These are phyloP conservation scores for Pseudopleuronectes americanus DNA, from an alignment of 2,797 vertebrate genomes.

Conservation along the genomic window DNA sequence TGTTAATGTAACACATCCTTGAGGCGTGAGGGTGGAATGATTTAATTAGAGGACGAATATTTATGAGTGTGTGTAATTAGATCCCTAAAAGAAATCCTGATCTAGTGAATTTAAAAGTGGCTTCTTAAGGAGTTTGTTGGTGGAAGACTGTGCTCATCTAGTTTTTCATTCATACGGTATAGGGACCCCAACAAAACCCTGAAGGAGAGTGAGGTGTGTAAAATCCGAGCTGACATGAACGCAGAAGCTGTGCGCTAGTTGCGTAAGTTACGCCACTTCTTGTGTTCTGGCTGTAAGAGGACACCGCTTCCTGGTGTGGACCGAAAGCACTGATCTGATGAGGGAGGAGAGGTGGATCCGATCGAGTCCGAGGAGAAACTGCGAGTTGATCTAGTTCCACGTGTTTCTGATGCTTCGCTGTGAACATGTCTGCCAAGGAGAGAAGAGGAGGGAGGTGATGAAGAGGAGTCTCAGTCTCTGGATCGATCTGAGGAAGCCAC, in stretches of 20 bases:
- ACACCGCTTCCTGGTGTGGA: slow-evolving; percentile 82
- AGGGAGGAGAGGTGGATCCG: slow-evolving; percentile 8
- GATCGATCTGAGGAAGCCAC: background rate
- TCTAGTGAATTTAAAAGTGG: too few relatives aligned
- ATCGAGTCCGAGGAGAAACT: background rate
- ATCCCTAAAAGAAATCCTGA: too few relatives aligned
- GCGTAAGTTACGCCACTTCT: slow-evolving; percentile 62
- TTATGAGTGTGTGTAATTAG: too few relatives aligned
- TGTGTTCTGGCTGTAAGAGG: slow-evolving; percentile 69
- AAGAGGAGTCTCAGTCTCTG: background rate
- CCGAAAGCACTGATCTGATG: slow-evolving; percentile 39
- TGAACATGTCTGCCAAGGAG: background rate
- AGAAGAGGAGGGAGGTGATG: slow-evolving; percentile 36
- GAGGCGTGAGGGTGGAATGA: too few relatives aligned
- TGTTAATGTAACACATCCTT: too few relatives aligned
- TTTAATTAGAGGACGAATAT: too few relatives aligned
- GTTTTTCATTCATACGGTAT: too few relatives aligned
- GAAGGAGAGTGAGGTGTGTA: background rate
- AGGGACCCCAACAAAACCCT: too few relatives aligned
- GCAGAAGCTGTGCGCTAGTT: slow-evolving; percentile 17
- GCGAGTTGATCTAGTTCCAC: slow-evolving; percentile 7
- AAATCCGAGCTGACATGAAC: slow-evolving; percentile 52
- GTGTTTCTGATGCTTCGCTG: background rate
- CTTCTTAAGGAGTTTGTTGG: too few relatives aligned
- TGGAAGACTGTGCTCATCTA: too few relatives aligned